Conservation (phyloP, 2,113 vertebrate genomes). For the Etheostoma spectabile region DNA sequence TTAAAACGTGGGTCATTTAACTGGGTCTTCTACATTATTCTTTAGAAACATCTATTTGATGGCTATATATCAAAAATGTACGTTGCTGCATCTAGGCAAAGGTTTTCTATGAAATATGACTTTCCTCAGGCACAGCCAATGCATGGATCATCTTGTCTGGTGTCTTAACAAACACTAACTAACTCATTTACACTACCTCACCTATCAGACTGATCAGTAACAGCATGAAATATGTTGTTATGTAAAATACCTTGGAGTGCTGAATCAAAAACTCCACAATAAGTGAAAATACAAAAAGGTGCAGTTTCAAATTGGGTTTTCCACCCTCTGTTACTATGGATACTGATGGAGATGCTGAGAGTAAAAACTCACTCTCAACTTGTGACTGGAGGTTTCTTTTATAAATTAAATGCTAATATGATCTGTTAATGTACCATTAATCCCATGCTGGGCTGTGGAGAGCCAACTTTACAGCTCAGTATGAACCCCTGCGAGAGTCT, state of each 20-base stretch:
- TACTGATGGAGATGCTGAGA: background rate
- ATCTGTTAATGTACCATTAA: slow-evolving; percentile 31
- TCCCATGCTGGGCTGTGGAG: slow-evolving; percentile 25
- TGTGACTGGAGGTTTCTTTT: slow-evolving; percentile 23
- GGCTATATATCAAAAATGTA: background rate
- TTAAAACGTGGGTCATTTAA: background rate
- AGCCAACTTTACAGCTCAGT: slow-evolving; percentile 25
- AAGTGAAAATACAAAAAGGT: background rate
- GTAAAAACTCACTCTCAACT: slow-evolving; percentile 4
- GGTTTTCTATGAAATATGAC: background rate
- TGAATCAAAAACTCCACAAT: background rate
- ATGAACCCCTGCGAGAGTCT: background rate
- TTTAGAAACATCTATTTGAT: background rate
- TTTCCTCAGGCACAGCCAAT: background rate
- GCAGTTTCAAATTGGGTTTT: background rate
- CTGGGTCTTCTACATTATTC: background rate
- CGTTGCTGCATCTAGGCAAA: background rate
- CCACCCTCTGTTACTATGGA: background rate
- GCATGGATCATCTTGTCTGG: slow-evolving; percentile 14
- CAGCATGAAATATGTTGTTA: background rate
- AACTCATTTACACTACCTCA: background rate
- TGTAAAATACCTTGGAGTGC: background rate
- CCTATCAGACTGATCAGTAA: slow-evolving; percentile 7
- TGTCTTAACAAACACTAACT: background rate
- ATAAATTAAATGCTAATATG: slow-evolving; percentile 15